phyloP scores from a whole-genome alignment of 2,888 invertebrate species.

The Pristionchus japonicus region DNA sequence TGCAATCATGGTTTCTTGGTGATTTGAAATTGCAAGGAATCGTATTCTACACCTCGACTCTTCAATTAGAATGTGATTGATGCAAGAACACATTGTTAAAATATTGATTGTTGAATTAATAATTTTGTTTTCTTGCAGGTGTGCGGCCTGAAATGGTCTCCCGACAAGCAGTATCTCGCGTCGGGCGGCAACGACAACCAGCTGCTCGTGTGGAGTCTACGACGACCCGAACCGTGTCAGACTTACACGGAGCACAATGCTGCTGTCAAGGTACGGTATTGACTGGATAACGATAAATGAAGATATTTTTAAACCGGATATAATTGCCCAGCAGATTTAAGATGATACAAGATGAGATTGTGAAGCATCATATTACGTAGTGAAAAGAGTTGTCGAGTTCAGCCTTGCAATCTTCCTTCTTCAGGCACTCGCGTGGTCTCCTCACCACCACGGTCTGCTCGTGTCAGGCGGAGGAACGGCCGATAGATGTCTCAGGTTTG shows the following conservation, averaged over 20 bases:
- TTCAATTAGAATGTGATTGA: no score
- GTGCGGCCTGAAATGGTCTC: constrained; percentile 98
- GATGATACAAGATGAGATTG: not conserved
- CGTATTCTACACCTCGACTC: no score
- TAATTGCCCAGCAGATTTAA: not conserved
- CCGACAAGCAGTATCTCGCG: constrained; percentile 95
- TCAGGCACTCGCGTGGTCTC: constrained; percentile 95
- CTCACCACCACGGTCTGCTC: constrained; percentile 95
- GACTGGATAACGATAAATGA: not conserved
- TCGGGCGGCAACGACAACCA: constrained; percentile 99
- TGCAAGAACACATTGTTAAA: no score
- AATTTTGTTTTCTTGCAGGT: constrained; percentile 76
- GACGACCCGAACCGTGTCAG: constrained; percentile 82
- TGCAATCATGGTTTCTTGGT: constrained; percentile 75
- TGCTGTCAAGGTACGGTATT: constrained; percentile 82
- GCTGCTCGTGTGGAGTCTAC: constrained; percentile 91
- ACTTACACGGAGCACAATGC: constrained; percentile 96
- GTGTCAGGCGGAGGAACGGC: constrained; percentile 99
- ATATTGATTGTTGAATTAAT: no score
- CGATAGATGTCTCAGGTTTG: constrained; percentile 88
- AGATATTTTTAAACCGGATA: not conserved
- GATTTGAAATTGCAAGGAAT: not conserved
- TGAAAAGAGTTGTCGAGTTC: no score
- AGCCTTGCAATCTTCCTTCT: not conserved
- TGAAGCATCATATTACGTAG: no score